Percentiles rank a stretch among this genome's conserved stretches.
Evolutionary conservation across 2,797 vertebrate genomes (phyloP).

Genomic region (Ctenosaura bakeri): DNA sequence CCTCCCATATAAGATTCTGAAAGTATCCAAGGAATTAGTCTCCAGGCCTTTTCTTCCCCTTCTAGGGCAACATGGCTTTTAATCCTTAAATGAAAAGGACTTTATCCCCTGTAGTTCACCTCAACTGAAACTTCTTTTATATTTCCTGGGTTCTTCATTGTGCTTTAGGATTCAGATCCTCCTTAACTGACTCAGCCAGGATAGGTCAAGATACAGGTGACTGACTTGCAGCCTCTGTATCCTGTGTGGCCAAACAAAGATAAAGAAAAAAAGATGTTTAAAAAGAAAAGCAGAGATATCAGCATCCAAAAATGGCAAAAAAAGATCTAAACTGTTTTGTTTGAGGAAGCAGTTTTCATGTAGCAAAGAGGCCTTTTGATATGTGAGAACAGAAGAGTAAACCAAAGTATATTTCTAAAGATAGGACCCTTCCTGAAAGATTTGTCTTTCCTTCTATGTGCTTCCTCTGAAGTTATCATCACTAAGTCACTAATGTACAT

Average conservation of each 20-base stretch:
- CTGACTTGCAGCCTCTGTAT: neutral
- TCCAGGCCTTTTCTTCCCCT: neutral
- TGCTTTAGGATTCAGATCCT: neutral
- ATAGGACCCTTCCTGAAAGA: accelerated
- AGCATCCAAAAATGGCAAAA: neutral
- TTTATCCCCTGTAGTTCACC: slow-evolving; percentile 31
- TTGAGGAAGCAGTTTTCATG: neutral
- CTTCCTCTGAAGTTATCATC: neutral
- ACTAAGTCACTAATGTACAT: slow-evolving; percentile 17
- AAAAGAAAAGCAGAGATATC: slow-evolving; percentile 13
- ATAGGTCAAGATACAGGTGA: slow-evolving; percentile 8
- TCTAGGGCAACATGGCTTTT: slow-evolving; percentile 1
- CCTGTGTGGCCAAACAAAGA: neutral
- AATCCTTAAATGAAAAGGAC: slow-evolving; percentile 46
- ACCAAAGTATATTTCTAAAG: neutral
- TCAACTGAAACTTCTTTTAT: slow-evolving; percentile 46
- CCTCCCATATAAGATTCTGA: neutral
- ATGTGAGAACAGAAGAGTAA: neutral
- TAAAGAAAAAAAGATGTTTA: neutral
- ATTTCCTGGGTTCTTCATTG: neutral
- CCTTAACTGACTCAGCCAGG: neutral
- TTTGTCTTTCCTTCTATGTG: slow-evolving; percentile 11
- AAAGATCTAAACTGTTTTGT: neutral
- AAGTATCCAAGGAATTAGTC: slow-evolving; percentile 15
- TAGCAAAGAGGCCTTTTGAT: neutral